These are phyloP conservation scores for Dissostichus mawsoni DNA, from an alignment of 2,113 vertebrate species.

Conservation along the genomic window DNA sequence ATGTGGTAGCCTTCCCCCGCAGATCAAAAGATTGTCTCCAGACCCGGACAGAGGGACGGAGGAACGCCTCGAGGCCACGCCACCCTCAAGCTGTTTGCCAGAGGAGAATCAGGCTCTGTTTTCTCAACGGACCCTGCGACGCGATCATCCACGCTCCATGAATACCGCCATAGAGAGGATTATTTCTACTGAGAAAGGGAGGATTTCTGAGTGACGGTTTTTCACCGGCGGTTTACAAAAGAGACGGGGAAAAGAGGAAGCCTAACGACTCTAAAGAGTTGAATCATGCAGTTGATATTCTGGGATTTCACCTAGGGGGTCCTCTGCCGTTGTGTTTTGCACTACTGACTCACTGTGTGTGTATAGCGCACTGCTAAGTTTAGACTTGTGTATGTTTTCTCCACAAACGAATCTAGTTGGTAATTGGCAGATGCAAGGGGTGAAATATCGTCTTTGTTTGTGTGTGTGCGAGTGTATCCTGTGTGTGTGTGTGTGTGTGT, in stretches of 20 bases:
- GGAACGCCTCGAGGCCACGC: constrained; percentile 70
- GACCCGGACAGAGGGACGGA: constrained; percentile 63
- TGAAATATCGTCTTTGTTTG: constrained; percentile 74
- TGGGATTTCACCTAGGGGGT: constrained; percentile 80
- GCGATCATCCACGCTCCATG: constrained; percentile 51
- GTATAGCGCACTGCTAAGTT: constrained; percentile 79
- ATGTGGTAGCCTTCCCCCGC: constrained; percentile 63
- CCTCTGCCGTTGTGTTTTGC: constrained; percentile 73
- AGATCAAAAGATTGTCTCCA: constrained; percentile 74
- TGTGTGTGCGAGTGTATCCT: constrained; percentile 3
- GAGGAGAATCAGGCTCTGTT: constrained; percentile 51
- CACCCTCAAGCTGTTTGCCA: constrained; percentile 70
- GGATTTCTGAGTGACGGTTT: constrained; percentile 57
- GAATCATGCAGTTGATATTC: constrained; percentile 80
- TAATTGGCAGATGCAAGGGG: constrained; percentile 80
- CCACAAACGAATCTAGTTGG: constrained; percentile 73
- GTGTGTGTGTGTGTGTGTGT: constrained; percentile 18
- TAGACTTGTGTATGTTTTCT: constrained; percentile 78
- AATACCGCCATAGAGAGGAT: constrained; percentile 58
- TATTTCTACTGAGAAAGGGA: constrained; percentile 53
- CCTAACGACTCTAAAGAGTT: constrained; percentile 70
- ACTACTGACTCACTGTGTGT: constrained; percentile 77
- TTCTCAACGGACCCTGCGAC: constrained; percentile 53
- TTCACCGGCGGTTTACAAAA: constrained; percentile 64
- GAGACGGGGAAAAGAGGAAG: constrained; percentile 40